Evolutionary conservation across 2,113 vertebrate species (phyloP).

Genomic region (Trochalopteron elliotii): DNA sequence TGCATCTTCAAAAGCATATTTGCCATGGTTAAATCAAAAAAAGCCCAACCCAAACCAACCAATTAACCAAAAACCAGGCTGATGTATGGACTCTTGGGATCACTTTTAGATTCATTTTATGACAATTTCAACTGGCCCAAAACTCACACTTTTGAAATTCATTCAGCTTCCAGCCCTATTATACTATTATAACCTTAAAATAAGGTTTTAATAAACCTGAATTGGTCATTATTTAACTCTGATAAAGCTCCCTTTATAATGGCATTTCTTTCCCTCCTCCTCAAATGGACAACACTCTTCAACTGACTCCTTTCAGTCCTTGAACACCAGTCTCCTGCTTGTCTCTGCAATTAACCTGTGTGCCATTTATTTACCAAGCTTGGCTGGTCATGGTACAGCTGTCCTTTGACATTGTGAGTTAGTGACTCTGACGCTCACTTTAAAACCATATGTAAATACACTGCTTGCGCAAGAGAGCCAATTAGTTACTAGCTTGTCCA

Average conservation of each 20-base stretch:
- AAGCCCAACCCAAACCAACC: neutral
- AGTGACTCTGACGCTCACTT: conserved; percentile 13
- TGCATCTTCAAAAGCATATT: neutral
- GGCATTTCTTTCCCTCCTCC: neutral
- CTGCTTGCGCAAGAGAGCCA: conserved; percentile 4
- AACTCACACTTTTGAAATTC: neutral
- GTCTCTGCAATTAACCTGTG: conserved; percentile 50
- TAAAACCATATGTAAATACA: conserved; percentile 29
- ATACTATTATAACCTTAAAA: neutral
- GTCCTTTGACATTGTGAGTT: conserved; percentile 18
- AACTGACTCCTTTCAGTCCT: conserved; percentile 1
- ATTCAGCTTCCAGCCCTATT: neutral
- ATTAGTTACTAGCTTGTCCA: conserved; percentile 36
- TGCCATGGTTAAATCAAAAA: neutral
- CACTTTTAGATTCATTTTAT: neutral
- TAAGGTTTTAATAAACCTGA: neutral
- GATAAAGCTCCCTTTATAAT: neutral
- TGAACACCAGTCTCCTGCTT: neutral
- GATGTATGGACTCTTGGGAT: neutral
- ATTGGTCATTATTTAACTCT: neutral
- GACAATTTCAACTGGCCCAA: neutral
- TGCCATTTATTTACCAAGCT: conserved; percentile 36
- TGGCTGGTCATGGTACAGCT: neutral
- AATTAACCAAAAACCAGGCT: neutral
- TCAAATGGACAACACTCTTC: neutral